A percentile compares a stretch with the other conserved stretches of the same genome.
Evolutionary conservation across 1,140 invertebrate species (phyloP).

Genomic region (Solenopsis invicta): DNA sequence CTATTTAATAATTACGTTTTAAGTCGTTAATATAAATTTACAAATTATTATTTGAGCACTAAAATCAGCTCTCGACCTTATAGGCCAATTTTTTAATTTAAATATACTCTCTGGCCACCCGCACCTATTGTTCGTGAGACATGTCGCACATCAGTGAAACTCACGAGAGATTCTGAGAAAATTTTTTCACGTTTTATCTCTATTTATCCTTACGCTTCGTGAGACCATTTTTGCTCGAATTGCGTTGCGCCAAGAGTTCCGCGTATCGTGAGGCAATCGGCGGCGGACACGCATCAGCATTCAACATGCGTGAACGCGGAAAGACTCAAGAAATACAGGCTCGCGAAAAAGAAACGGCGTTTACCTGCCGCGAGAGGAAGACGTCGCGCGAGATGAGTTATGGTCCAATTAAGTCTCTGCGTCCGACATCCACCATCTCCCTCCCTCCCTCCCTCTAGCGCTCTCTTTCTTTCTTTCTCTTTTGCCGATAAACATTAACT

Average conservation of each 20-base stretch:
- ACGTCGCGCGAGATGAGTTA: conserved; percentile 41
- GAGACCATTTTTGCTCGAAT: not conserved
- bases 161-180: not conserved
- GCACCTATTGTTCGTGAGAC: not conserved
- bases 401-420: conserved; percentile 43
- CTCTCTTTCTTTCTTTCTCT: not conserved
- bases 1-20: too few relatives aligned
- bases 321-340: conserved; percentile 8
- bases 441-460: too few relatives aligned
- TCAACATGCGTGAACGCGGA: conserved; percentile 1
- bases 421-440: conserved; percentile 9
- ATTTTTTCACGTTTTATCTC: not conserved
- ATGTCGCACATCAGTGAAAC: not conserved
- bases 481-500: conserved; percentile 44
- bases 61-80: too few relatives aligned
- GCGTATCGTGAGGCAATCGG: conserved; percentile 13
- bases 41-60: too few relatives aligned
- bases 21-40: too few relatives aligned
- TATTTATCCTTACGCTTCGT: not conserved
- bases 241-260: conserved; percentile 2
- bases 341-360: conserved; percentile 23
- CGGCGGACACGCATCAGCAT: not conserved
- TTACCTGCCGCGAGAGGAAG: conserved; percentile 21
- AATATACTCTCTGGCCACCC: too few relatives aligned
- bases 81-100: too few relatives aligned